Base-by-base conservation (phyloP, 2,113 vertebrate species). In the Pterophyllum scalare region DNA sequence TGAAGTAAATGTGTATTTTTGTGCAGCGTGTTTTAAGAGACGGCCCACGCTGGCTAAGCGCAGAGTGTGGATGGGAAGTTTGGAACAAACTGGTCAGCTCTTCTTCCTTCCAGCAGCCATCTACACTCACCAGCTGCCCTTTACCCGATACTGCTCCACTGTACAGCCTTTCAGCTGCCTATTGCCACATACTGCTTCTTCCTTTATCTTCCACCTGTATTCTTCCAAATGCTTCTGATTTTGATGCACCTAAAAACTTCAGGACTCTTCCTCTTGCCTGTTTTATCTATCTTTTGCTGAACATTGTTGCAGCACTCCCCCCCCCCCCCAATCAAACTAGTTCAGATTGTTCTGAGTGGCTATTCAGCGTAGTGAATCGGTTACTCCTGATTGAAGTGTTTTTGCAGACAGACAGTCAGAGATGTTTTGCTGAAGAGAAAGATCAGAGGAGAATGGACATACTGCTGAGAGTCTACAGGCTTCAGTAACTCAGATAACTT, bases 1-100 rank as follows among this genome's bases (percentile, higher is more conserved):
- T 89, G 89, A 84, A 86, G 87, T 62, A 87, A 75, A 79, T 87
- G 91, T 92, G 89, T 92, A 89, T 93, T 92, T 93, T 86, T 81
- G 85, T 87, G 67, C 57, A 9, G 33, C 88, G 85, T 91, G 81
- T 93, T 92, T 88, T 57, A 92, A 86, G 89, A 90, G 84, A 20
- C 77, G 3, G 85, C 82, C 80, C 90, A 91, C 75, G 83, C 83
- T 83, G 89, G 87, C 83, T 81, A 2, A 82, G 79, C 75, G 59
- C 33, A 79, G 13, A 28, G 54, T 59, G 89, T 13, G 82, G 81
- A 62, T 79, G 59, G 74, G 64, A 85, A 28, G 87, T 80, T 89
- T 93, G 94, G 93, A 95, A 95, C 90, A 94, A 94, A 92, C 65
- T 57, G 24, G 88, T 95, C 93, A 93, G 77, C 80, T 93, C 85